phyloP scores from a whole-genome alignment of 2,888 invertebrate genomes.

The Drosophila pullipes region DNA sequence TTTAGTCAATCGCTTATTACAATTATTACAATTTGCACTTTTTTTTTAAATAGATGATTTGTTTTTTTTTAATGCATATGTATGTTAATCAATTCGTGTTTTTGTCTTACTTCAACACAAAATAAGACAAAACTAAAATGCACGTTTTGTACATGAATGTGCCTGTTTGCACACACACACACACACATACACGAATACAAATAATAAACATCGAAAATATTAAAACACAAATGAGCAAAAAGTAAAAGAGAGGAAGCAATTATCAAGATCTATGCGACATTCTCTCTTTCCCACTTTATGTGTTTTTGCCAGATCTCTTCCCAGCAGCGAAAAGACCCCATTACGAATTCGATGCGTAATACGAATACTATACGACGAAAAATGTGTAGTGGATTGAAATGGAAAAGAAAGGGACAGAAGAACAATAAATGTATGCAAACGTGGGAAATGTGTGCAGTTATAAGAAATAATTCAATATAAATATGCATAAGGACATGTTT shows the following conservation, averaged over 20 bases:
- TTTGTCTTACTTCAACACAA: background rate
- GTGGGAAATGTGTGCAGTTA: background rate
- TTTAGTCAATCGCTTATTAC: background rate
- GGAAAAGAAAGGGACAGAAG: background rate
- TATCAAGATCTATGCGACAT: background rate
- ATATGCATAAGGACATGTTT: too few species aligned
- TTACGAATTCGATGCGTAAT: background rate
- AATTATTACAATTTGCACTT: background rate
- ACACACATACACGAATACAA: too few species aligned
- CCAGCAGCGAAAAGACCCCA: background rate
- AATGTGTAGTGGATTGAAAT: background rate
- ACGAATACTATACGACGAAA: background rate
- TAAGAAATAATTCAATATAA: background rate
- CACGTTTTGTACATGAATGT: background rate
- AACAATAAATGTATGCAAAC: background rate
- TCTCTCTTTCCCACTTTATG: background rate
- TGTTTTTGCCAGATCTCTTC: background rate
- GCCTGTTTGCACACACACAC: too few species aligned
- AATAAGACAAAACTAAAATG: background rate
- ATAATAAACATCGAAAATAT: background rate
- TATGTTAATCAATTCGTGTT: background rate
- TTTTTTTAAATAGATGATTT: background rate
- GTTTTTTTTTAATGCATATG: background rate
- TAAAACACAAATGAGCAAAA: background rate
- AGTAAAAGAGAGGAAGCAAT: background rate